These are phyloP conservation scores for Trichonephila clavata DNA, from an alignment of 1,140 invertebrate species.

Conservation along the genomic window DNA sequence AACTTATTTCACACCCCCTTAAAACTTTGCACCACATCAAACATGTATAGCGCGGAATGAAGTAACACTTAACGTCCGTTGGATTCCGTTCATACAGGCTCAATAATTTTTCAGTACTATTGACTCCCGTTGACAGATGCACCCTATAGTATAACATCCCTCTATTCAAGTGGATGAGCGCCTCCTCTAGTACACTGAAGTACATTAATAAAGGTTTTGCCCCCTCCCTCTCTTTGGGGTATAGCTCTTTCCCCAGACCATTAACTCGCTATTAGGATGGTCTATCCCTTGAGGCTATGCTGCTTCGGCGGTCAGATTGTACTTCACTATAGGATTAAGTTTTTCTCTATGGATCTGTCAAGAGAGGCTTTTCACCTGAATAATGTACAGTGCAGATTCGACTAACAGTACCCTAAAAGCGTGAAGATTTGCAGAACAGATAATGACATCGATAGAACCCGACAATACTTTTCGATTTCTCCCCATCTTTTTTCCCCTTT, in stretches of 20 bases:
- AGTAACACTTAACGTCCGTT: slow-evolving; percentile 62
- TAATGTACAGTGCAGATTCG: slow-evolving; percentile 58
- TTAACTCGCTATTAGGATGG: slow-evolving; percentile 73
- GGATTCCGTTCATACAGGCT: slow-evolving; percentile 2
- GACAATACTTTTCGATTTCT: slow-evolving; percentile 16
- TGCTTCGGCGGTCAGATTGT: slow-evolving; percentile 72
- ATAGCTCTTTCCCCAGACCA: slow-evolving; percentile 71
- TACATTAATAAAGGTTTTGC: slow-evolving; percentile 73
- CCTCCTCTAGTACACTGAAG: slow-evolving; percentile 49
- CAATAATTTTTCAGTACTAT: slow-evolving; percentile 71
- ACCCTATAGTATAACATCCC: slow-evolving; percentile 62
- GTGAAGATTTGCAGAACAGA: slow-evolving; percentile 68
- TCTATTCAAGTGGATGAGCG: slow-evolving; percentile 46
- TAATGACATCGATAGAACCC: slow-evolving; percentile 48
- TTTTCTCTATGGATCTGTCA: slow-evolving; percentile 69
- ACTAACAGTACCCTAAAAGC: slow-evolving; percentile 67
- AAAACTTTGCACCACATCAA: slow-evolving; percentile 36
- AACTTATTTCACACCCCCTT: slow-evolving; percentile 48
- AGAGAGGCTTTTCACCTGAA: slow-evolving; percentile 66
- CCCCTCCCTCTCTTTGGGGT: slow-evolving; percentile 59
- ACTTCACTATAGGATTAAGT: slow-evolving; percentile 73
- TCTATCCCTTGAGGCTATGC: slow-evolving; percentile 31
- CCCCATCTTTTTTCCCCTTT: too few relatives aligned
- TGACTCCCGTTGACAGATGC: slow-evolving; percentile 76
- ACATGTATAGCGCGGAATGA: slow-evolving; percentile 46